These are phyloP conservation scores for Helicoverpa armigera DNA, from an alignment of 1,140 invertebrate genomes.

Conservation along the genomic window DNA sequence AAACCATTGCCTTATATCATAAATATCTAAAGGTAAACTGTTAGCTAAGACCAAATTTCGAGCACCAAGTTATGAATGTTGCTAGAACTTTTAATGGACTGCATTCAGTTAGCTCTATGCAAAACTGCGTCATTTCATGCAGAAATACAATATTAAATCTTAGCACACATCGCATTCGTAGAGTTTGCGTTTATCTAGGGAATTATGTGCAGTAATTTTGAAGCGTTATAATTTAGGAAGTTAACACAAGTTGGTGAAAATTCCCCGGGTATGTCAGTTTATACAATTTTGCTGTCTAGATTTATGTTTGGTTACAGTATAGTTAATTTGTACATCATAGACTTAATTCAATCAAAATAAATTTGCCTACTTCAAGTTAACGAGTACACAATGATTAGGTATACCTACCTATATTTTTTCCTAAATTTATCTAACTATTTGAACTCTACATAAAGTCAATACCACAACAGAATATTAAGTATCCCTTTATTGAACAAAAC, in stretches of 20 bases:
- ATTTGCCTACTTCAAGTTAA: too few relatives aligned
- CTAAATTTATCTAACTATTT: too few relatives aligned
- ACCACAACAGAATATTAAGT: too few relatives aligned
- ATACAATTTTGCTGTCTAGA: neutral
- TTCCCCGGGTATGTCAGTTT: neutral
- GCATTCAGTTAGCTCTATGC: slow-evolving; percentile 69
- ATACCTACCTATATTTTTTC: too few relatives aligned
- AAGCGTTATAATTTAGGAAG: slow-evolving; percentile 32
- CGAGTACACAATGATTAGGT: too few relatives aligned
- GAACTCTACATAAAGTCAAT: too few relatives aligned
- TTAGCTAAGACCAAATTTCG: slow-evolving; percentile 63
- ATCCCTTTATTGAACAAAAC: too few relatives aligned
- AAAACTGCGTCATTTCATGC: slow-evolving; percentile 62
- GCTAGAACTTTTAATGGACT: slow-evolving; percentile 74
- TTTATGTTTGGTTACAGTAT: neutral
- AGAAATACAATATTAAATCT: slow-evolving; percentile 48
- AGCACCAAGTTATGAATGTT: slow-evolving; percentile 65
- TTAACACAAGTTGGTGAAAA: slow-evolving; percentile 38
- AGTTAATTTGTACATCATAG: too few relatives aligned
- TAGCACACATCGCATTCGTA: slow-evolving; percentile 16
- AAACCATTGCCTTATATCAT: slow-evolving; percentile 26
- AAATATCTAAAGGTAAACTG: slow-evolving; percentile 54
- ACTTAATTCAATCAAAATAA: too few relatives aligned
- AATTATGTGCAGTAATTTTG: slow-evolving; percentile 48
- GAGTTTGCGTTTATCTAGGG: slow-evolving; percentile 44